A percentile compares a stretch with the other conserved stretches of the same genome.
Evolutionary conservation across 2,797 vertebrate genomes (phyloP).

Genomic region (Zenarchopterus dispar): DNA sequence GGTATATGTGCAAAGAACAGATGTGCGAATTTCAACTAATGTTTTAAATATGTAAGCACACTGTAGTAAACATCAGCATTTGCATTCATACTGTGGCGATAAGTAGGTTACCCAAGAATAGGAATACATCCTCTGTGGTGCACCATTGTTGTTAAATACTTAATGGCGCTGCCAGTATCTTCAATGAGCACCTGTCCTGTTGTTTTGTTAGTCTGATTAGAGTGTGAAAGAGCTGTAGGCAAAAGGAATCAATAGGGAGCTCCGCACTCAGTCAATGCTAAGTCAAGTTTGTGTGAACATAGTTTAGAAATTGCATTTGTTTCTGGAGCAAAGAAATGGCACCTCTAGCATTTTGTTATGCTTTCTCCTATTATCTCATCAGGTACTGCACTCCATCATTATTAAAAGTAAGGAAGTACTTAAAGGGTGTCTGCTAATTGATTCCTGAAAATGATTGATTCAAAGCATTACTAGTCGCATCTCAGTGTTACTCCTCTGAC

Average conservation of each 20-base stretch:
- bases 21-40: slow-evolving; percentile 57
- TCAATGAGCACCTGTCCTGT: slow-evolving; percentile 78
- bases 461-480: slow-evolving; percentile 9
- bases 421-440: slow-evolving; percentile 15
- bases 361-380: slow-evolving; percentile 60
- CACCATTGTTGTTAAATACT: slow-evolving; percentile 80
- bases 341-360: no score
- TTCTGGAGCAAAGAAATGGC: slow-evolving; percentile 12
- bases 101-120: slow-evolving; percentile 78
- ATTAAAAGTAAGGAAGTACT: slow-evolving; percentile 4
- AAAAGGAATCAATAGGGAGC: slow-evolving; percentile 66
- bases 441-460: slow-evolving; percentile 30
- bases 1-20: slow-evolving; percentile 34
- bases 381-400: slow-evolving; percentile 27
- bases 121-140: slow-evolving; percentile 71
- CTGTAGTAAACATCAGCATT: slow-evolving; percentile 72
- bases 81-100: slow-evolving; percentile 68
- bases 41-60: slow-evolving; percentile 69
- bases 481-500: slow-evolving; percentile 1
- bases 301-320: slow-evolving; percentile 68
- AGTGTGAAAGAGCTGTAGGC: slow-evolving; percentile 75
- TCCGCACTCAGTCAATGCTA: slow-evolving; percentile 70
- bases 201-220: slow-evolving; percentile 81
- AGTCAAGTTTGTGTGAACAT: slow-evolving; percentile 69
- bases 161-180: slow-evolving; percentile 80